phyloP scores from a whole-genome alignment of 2,888 invertebrate species.

The Cantharis nigra region DNA sequence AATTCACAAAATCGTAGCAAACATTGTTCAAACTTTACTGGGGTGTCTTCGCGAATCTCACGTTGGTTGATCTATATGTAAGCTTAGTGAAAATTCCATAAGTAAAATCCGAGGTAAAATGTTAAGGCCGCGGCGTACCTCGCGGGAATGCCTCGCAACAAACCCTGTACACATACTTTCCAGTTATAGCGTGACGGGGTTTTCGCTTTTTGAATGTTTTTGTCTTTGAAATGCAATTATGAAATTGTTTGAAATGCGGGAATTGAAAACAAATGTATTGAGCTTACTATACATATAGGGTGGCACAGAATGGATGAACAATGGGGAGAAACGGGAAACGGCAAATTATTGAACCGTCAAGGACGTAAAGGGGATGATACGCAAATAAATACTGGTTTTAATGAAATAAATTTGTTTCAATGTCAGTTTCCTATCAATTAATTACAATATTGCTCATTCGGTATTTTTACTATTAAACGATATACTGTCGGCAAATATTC shows the following conservation, averaged over 20 bases:
- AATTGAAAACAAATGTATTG: background rate
- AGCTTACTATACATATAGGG: background rate
- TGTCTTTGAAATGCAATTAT: background rate
- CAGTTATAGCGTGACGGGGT: too few relatives aligned
- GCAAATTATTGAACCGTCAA: background rate
- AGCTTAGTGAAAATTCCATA: too few relatives aligned
- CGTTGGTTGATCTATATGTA: too few relatives aligned
- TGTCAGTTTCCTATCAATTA: background rate
- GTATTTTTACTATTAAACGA: background rate
- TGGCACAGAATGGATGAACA: background rate
- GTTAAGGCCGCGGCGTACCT: too few relatives aligned
- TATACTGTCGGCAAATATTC: background rate
- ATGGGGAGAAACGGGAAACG: background rate
- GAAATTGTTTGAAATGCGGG: background rate
- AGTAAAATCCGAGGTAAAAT: too few relatives aligned
- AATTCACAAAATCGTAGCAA: too few relatives aligned
- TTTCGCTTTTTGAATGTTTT: too few relatives aligned
- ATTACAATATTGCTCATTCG: background rate
- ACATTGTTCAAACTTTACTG: too few relatives aligned
- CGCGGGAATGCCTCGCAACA: too few relatives aligned
- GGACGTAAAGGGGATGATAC: background rate
- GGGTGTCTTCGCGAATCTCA: too few relatives aligned
- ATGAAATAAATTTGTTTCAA: background rate
- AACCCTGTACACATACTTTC: too few relatives aligned
- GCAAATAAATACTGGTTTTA: background rate